Conservation (phyloP, 2,113 vertebrate species). For the Eidolon helvum region DNA sequence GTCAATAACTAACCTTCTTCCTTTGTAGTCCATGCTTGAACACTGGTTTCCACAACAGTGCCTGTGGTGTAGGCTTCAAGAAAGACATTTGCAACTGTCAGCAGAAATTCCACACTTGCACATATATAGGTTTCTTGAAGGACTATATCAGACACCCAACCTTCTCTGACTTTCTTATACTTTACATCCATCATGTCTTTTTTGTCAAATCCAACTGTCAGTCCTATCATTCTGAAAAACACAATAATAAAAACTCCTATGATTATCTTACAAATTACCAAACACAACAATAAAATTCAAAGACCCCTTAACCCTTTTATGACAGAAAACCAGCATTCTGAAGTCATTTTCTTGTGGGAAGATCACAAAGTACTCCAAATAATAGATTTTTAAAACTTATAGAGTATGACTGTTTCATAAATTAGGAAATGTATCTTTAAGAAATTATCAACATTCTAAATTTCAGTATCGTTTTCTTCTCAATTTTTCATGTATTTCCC, state of each 20-base stretch:
- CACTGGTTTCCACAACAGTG: slow-evolving; percentile 80
- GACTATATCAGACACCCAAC: slow-evolving; percentile 84
- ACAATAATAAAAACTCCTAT: slow-evolving; percentile 5
- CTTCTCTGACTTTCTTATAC: slow-evolving; percentile 91
- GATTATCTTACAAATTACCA: slow-evolving; percentile 30
- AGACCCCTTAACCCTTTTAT: background rate
- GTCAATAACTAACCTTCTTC: slow-evolving; percentile 84
- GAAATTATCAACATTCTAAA: slow-evolving; percentile 27
- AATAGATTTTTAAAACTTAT: background rate
- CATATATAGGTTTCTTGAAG: slow-evolving; percentile 95
- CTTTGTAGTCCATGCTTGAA: slow-evolving; percentile 82
- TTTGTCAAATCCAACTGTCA: slow-evolving; percentile 91
- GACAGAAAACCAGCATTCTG: background rate
- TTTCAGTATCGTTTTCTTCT: background rate
- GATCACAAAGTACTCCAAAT: background rate
- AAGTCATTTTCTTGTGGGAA: background rate
- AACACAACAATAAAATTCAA: background rate
- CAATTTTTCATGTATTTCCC: background rate
- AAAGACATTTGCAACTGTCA: slow-evolving; percentile 94
- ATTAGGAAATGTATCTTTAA: background rate
- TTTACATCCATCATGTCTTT: slow-evolving; percentile 95
- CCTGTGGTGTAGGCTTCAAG: slow-evolving; percentile 90
- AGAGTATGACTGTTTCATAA: background rate
- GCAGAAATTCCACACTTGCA: slow-evolving; percentile 97
- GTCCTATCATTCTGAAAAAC: slow-evolving; percentile 93